Percentiles rank a stretch among this genome's conserved stretches.
Evolutionary conservation across 2,113 vertebrate genomes (phyloP).

Genomic region (Oreochromis tanganicae): DNA sequence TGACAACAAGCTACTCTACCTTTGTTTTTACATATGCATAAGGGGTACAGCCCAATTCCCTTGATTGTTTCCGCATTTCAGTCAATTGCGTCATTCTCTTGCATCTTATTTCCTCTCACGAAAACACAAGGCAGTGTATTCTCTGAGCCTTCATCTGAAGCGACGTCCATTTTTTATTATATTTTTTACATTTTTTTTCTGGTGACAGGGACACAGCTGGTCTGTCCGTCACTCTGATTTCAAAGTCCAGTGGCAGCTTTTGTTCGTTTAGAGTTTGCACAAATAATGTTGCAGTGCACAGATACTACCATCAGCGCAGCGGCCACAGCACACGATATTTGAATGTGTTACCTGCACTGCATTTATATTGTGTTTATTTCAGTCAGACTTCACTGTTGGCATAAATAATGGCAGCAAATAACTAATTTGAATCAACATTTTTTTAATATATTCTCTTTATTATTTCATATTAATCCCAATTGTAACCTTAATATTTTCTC

Average conservation of each 20-base stretch:
- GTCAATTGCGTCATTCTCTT: neutral
- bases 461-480: neutral
- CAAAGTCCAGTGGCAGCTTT: neutral
- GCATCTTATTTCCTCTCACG: neutral
- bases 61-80: neutral
- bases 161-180: accelerated
- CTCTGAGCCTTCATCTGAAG: neutral
- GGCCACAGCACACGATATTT: neutral
- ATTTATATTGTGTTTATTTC: neutral
- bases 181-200: neutral
- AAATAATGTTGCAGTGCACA: neutral
- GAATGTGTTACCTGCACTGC: neutral
- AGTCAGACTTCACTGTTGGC: neutral
- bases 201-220: neutral
- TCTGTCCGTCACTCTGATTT: neutral
- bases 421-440: neutral
- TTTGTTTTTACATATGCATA: neutral
- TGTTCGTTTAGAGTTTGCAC: neutral
- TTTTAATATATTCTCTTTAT: neutral
- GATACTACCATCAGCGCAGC: neutral
- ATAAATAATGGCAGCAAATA: neutral
- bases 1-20: neutral
- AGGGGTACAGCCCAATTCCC: neutral
- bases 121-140: neutral
- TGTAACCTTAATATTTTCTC: neutral